phyloP scores from a whole-genome alignment of 2,797 vertebrate species.

The Notolepis coatsorum region DNA sequence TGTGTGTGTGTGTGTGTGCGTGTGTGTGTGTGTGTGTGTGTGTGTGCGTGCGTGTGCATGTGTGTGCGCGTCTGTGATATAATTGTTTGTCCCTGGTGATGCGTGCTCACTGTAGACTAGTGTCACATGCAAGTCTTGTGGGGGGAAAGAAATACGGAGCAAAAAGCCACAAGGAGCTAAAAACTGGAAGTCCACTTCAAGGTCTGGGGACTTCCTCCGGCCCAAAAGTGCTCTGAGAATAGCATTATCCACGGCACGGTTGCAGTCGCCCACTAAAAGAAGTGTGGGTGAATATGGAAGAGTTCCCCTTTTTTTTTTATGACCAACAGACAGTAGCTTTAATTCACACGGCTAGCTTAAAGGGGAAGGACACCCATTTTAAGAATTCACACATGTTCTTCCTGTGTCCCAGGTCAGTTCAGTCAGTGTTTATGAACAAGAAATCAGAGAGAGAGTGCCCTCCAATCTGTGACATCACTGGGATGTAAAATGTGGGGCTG shows the following conservation, averaged over 20 bases:
- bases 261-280: slow-evolving; percentile 36
- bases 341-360: slow-evolving; percentile 5
- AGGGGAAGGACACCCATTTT: too few relatives aligned
- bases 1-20: slow-evolving; percentile 28
- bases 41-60: slow-evolving; percentile 20
- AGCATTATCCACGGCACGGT: slow-evolving; percentile 46
- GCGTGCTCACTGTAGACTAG: slow-evolving; percentile 47
- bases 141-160: slow-evolving; percentile 30
- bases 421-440: too few relatives aligned
- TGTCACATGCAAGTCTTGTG: slow-evolving; percentile 74
- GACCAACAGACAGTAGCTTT: slow-evolving; percentile 14
- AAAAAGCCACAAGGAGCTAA: slow-evolving; percentile 61
- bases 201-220: slow-evolving; percentile 62
- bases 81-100: slow-evolving; percentile 39
- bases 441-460: too few relatives aligned
- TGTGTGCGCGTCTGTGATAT: slow-evolving; percentile 54
- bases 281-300: slow-evolving; percentile 42
- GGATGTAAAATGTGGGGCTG: too few relatives aligned
- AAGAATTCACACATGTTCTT: too few relatives aligned
- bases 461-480: too few relatives aligned
- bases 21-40: slow-evolving; percentile 6
- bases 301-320: slow-evolving; percentile 18
- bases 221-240: slow-evolving; percentile 57
- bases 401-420: too few relatives aligned
- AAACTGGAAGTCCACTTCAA: slow-evolving; percentile 68